A percentile compares a stretch with the other conserved stretches of the same genome.
These are phyloP conservation scores for Apostichopus leukothele DNA, from an alignment of 53 echinoderm and acorn worm genomes.

Conservation along the genomic window DNA sequence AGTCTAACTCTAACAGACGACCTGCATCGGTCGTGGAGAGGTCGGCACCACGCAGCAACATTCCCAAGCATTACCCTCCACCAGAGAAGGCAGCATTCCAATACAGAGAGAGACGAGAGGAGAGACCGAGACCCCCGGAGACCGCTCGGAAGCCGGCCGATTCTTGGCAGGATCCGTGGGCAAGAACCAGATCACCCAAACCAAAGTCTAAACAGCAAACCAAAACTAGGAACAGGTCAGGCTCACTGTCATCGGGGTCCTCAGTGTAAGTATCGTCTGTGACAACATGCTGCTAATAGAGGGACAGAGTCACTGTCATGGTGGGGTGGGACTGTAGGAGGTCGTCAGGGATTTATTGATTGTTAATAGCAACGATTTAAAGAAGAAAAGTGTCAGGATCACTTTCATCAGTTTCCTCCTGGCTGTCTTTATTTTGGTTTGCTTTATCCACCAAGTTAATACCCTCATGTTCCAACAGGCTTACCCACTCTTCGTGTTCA, in stretches of 20 bases:
- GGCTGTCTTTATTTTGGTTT: too few species aligned
- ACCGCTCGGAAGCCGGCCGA: constrained; percentile 60
- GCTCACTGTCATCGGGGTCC: constrained; percentile 84
- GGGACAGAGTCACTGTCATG: too few species aligned
- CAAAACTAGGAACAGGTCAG: constrained; percentile 54
- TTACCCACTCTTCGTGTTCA: too few species aligned
- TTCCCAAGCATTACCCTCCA: constrained; percentile 32
- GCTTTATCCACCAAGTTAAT: too few species aligned
- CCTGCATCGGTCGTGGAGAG: constrained; percentile 19
- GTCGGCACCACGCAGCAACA: constrained; percentile 52
- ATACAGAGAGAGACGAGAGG: constrained; percentile 31
- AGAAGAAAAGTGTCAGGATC: too few species aligned
- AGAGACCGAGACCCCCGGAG: neutral
- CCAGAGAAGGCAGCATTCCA: neutral
- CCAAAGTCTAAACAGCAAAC: constrained; percentile 9
- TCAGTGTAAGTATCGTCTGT: constrained; percentile 29
- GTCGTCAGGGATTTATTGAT: too few species aligned
- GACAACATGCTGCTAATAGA: too few species aligned
- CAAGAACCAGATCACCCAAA: constrained; percentile 76
- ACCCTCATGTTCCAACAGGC: too few species aligned
- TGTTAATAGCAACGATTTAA: too few species aligned
- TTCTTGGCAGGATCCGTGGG: constrained; percentile 97
- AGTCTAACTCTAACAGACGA: neutral
- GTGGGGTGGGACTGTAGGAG: too few species aligned
- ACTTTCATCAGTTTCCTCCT: too few species aligned